Conservation (phyloP, 2,113 vertebrate genomes). For the Pseudois nayaur region DNA sequence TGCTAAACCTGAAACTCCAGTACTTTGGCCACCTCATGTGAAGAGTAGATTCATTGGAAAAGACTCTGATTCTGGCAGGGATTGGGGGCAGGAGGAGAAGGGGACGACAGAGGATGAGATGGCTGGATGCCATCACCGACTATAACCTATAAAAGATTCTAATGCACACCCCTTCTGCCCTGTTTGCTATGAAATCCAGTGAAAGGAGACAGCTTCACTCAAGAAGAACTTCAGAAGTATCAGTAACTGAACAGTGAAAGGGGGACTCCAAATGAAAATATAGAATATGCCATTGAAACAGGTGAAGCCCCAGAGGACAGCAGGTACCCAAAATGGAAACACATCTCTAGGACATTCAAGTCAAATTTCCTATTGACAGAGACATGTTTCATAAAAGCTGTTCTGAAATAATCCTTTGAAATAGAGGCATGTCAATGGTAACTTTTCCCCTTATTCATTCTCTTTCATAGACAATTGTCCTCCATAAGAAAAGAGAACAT, state of each 20-base stretch:
- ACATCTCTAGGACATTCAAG: background rate
- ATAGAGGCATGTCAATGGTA: background rate
- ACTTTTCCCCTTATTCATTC: rapidly evolving
- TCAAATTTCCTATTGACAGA: background rate
- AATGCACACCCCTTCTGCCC: rapidly evolving
- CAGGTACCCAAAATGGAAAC: background rate
- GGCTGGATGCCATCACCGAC: no score
- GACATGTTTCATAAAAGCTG: background rate
- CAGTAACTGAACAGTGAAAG: rapidly evolving
- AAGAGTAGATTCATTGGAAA: no score
- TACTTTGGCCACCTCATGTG: no score
- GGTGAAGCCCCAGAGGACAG: background rate
- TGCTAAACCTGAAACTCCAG: no score
- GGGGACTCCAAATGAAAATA: background rate
- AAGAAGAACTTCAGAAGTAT: background rate
- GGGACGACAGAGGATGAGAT: no score
- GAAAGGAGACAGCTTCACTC: rapidly evolving
- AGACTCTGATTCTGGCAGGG: no score
- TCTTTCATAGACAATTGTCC: background rate
- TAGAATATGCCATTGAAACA: background rate
- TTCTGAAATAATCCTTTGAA: background rate
- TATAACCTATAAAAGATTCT: rapidly evolving
- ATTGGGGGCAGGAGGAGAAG: no score
- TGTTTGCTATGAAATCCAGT: background rate
- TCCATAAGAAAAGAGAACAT: background rate